These are phyloP conservation scores for Spondyliosoma cantharus DNA, from an alignment of 2,797 vertebrate species.

Conservation along the genomic window DNA sequence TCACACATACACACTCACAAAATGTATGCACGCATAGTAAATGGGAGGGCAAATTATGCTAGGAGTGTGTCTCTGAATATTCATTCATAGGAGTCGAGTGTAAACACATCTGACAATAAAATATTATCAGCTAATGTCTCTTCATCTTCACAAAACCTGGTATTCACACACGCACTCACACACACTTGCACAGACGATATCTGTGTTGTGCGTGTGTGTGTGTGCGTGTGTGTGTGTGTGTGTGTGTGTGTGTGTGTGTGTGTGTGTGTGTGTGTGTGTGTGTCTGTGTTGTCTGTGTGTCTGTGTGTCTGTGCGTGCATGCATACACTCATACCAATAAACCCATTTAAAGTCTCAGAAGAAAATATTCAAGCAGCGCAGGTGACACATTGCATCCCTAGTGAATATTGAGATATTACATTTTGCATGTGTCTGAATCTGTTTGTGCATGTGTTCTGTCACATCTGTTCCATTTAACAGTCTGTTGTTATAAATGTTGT, in stretches of 20 bases:
- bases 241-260: too few relatives aligned
- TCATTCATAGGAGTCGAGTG: constrained; percentile 35
- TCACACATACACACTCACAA: background rate
- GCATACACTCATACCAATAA: constrained; percentile 17
- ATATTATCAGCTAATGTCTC: constrained; percentile 24
- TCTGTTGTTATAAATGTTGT: constrained; percentile 14
- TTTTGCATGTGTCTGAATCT: constrained; percentile 1
- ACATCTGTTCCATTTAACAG: constrained; percentile 32
- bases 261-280: too few relatives aligned
- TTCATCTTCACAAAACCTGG: background rate
- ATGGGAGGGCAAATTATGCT: constrained; percentile 39
- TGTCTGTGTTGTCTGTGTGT: too few relatives aligned
- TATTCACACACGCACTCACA: background rate
- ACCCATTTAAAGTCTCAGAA: constrained; percentile 51
- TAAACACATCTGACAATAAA: constrained; percentile 37
- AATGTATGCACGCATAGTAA: background rate
- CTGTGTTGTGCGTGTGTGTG: background rate
- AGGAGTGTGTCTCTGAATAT: constrained; percentile 51
- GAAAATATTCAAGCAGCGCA: constrained; percentile 51
- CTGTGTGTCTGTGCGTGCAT: too few relatives aligned
- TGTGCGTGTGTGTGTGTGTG: background rate
- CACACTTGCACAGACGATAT: constrained; percentile 5
- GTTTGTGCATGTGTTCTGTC: constrained; percentile 23
- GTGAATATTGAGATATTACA: constrained; percentile 8
- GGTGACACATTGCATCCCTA: constrained; percentile 31